Evolutionary conservation across 2,797 vertebrate genomes (phyloP), one percentile per base, ranked within the genome.

Genomic region (Eidolon dupreanum): DNA sequence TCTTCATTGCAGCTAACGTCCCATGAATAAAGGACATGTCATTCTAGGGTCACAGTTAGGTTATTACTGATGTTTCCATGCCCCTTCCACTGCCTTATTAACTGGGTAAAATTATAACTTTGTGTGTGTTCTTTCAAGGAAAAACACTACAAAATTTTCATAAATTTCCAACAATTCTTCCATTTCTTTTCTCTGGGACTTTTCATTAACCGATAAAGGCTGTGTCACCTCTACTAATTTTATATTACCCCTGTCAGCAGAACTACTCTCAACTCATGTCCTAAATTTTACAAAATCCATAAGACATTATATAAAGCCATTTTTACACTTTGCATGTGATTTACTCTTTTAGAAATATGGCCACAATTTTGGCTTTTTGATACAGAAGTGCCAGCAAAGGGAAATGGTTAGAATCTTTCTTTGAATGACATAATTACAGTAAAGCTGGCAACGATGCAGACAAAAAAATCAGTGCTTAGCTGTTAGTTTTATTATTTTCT

Each of bases 401-500:
- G 55, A 97, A 94, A 93, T 65, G 85, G 90, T 89, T 93, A 82
- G 74, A 77, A 31, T 93, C 49, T 86, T 97, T 88, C 46, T 63
- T 88, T 95, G 70, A 95, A 89, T 28, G 28, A 68, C 65, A 97
- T 63, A 97, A 94, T 92, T 94, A 96, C 9, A 96, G 31, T 61
- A 91, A 96, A 97, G 26, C 53, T 95, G 84, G 94, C 74, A 96
- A 95, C 26, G 77, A 96, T 93, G 66, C 70, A 78, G 61, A 28
- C 28, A 91, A 97, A 96, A 94, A 97, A 96, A 78, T 17, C 90
- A 96, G n/a, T 86, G 96, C 94, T 97, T 74, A 97, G 95, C 0
- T 97, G 84, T 94, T 74, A 90, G 93, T 97, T 98, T 97, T 96
- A 92, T 97, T 97, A 84, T 98, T 95, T 97, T 93, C 94, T 95